Evolutionary conservation across 2,113 vertebrate species (phyloP), one percentile per base, ranked within the genome.

Genomic region (Hippocampus mohnikei): DNA sequence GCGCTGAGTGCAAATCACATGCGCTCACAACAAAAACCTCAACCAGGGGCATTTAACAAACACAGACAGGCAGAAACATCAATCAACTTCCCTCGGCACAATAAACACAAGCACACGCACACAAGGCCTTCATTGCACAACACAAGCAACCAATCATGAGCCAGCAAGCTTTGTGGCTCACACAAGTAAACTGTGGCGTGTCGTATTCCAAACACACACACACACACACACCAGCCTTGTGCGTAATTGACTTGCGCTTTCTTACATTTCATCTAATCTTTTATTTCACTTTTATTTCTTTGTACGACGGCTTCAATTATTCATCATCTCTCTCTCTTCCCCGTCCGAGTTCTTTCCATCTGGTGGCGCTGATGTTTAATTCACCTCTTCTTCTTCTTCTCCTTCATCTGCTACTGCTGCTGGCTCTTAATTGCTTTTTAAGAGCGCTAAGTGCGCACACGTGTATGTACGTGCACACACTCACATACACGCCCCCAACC

Each of bases 361-460:
- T 90, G 86, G 85, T 87, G 76, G 70, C 33, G 73, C 59, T 77
- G 85, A 88, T 88, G 89, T 88, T 91, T 91, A 86, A 89, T 91
- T 91, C 84, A 89, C 86, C 79, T 87, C 80, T 81, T 88, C 83
- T 80, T 60, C 58, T 27, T 25, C 55, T 5, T 58, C 55, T 29
- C 15, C 25, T 88, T 87, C 80, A 75, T 75, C 29, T 42, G 72
- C 66, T 66, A 74, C 77, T 76, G 80, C 79, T 82, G 81, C 73
- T 71, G 11, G 15, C 68, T 74, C 83, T 87, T 89, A 89, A 89
- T 89, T 88, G 88, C 69, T 87, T 89, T 87, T 88, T 87, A 89
- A 85, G 77, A 85, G 85, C 73, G 68, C 74, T 77, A 78, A 86
- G 82, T 77, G 80, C 78, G 81, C 81, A 72, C 85, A 80, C 69